Base-by-base conservation (phyloP, 2,888 invertebrate genomes). In the Eumerus sabulonum region DNA sequence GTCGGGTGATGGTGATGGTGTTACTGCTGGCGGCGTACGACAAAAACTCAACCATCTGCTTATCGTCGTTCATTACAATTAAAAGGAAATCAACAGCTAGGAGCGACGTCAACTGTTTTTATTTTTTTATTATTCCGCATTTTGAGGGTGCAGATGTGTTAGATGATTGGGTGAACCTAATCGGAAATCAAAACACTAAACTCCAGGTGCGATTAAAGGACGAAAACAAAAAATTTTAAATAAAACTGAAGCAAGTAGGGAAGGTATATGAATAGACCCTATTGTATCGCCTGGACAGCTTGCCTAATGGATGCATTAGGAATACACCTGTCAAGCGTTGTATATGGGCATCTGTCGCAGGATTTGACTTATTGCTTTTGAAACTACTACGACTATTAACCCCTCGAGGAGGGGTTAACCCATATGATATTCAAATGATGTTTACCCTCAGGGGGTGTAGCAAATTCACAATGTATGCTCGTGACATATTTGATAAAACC, bases 41-140 rank as follows among this genome's bases (percentile, higher is more conserved):
- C 59, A 59, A n/a, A n/a, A 53, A 19, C 51, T 27, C 13, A 57
- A 2, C 59, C 76, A 76, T 76, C 76, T 76, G 76, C 63, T 76
- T 44, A 35, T 45, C 63, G 40, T 27, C 50, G 14, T 50, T 54
- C 71, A 66, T 72, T 71, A 50, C 45, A 59, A 63, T 60, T 57
- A 51, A 17, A 74, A 50, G 60, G 56, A 68, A 72, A 64, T 64
- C 72, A 71, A 71, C 56, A 57, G 50, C 71, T 64, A 53, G 45
- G 53, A 53, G 27, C 7, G 27, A 27, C 35, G 50, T 50, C 57
- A 57, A 67, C 50, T 12, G 12, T 68, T 45, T 35, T 13, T 38
- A 14, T 54, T 11, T 56, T 27, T 9, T 16, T 19, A 40, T 16
- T n/a, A 27, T 27, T 27, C 2, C 27, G 27, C n/a, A n/a, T n/a